These are phyloP conservation scores for Sakesphorus luctuosus DNA, from an alignment of 2,113 vertebrate genomes.

Conservation along the genomic window DNA sequence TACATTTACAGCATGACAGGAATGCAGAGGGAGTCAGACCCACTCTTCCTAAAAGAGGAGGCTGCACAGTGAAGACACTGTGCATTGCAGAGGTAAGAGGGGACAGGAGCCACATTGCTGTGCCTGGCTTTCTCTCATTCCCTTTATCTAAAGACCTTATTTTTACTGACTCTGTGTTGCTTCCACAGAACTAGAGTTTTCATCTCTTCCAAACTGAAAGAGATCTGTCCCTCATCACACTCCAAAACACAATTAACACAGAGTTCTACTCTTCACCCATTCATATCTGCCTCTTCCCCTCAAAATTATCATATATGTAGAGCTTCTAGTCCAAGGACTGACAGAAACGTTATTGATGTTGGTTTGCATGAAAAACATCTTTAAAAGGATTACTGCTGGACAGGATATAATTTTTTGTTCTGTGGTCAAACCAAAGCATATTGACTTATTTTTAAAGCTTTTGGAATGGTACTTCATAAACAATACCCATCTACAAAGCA, in stretches of 20 bases:
- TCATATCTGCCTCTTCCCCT: not conserved
- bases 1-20: constrained; percentile 9
- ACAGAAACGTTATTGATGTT: not conserved
- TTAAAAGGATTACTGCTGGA: not conserved
- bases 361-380: not conserved
- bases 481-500: not conserved
- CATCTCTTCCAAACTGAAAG: not conserved
- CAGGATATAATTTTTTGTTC: not conserved
- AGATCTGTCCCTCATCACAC: not conserved
- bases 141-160: not conserved
- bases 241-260: not conserved
- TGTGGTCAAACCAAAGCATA: not conserved
- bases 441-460: not conserved
- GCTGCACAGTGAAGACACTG: not conserved
- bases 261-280: not conserved
- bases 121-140: not conserved
- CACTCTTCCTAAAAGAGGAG: not conserved
- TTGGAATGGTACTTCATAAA: not conserved
- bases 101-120: not conserved
- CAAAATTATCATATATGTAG: not conserved
- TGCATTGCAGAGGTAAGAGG: not conserved
- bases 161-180: not conserved
- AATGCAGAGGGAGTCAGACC: not conserved
- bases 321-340: not conserved
- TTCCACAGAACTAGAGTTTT: not conserved